Evolutionary conservation across 2,888 invertebrate genomes (phyloP), one percentile per base, ranked within the genome.

Genomic region (Tethea ocularis): DNA sequence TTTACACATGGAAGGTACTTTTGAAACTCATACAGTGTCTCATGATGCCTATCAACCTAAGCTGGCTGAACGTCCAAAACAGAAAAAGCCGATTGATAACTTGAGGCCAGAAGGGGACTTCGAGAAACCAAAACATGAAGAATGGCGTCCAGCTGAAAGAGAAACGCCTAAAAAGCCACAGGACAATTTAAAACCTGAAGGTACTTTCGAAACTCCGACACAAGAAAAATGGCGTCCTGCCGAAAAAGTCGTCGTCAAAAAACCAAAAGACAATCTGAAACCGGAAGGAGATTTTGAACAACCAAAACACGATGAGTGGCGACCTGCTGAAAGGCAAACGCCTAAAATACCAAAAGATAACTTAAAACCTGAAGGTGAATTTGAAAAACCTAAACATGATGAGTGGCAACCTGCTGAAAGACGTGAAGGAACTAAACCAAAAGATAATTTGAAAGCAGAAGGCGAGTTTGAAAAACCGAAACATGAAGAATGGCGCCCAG

Each of bases 181-280:
- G 68, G 95, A 91, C 63, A 95, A 95, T 67, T 72, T 95, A 0
- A 89, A 85, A 60, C 89, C 94, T 0, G 95, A 95, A 79, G 95
- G 95, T 0, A 92, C 94, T 0, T 94, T 95, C 69, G 87, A 93
- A 57, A 74, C 83, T 7, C 93, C 93, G 0, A 86, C 86, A 7
- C 88, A 85, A 1, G 84, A 89, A 1, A 65, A 91, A 82, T 91
- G 84, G 77, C 72, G 74, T 0, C 91, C 93, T 1, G 93, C 88
- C 3, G 94, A 93, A 57, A 67, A 66, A 57, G 86, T 62, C 7
- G 64, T 66, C 10, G 85, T 77, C 24, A 84, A 73, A 1, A 84
- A 80, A 33, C 91, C 88, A 0, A 64, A 85, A 17, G 95, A 95
- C 63, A 95, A 95, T 66, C 71, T 95, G 0, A 82, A 72, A 52